Conservation (phyloP, 37 sponge, comb jelly and placozoan species). For the Ephydatia muelleri region DNA sequence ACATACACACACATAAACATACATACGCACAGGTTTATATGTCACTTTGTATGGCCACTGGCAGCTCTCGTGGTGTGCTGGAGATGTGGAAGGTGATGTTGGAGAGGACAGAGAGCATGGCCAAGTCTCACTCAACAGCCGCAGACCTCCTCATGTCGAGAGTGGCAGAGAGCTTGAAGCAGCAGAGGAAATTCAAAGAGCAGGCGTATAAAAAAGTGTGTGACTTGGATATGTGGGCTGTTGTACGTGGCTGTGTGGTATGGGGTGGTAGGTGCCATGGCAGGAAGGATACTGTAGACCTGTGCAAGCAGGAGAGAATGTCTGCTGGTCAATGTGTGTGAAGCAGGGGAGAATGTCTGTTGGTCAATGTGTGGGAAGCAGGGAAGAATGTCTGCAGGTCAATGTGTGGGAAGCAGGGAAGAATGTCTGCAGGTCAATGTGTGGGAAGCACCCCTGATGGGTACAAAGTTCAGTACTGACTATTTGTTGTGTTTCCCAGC, state of each 20-base stretch:
- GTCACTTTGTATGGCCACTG: background rate
- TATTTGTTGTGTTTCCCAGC: too few species aligned
- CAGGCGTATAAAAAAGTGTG: conserved; percentile 66
- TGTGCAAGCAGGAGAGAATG: background rate
- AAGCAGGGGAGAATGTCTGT: too few species aligned
- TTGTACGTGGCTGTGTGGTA: too few species aligned
- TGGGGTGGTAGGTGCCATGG: background rate
- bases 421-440: too few species aligned
- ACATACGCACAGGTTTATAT: conserved; percentile 5
- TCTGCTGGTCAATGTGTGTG: too few species aligned
- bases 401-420: background rate
- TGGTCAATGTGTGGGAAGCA: background rate
- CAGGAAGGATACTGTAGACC: background rate
- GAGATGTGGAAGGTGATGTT: conserved; percentile 76
- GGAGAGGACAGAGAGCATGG: conserved; percentile 62
- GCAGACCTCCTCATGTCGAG: conserved; percentile 54
- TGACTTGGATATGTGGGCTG: background rate
- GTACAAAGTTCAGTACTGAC: too few species aligned
- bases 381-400: too few species aligned
- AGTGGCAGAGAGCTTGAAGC: conserved; percentile 57
- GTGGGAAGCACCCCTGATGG: too few species aligned
- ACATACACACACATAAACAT: background rate
- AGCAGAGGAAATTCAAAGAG: conserved; percentile 68
- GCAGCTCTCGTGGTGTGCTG: conserved; percentile 45
- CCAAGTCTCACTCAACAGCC: conserved; percentile 23